phyloP scores from a whole-genome alignment of 2,888 invertebrate genomes.

The Rosalia funebris region DNA sequence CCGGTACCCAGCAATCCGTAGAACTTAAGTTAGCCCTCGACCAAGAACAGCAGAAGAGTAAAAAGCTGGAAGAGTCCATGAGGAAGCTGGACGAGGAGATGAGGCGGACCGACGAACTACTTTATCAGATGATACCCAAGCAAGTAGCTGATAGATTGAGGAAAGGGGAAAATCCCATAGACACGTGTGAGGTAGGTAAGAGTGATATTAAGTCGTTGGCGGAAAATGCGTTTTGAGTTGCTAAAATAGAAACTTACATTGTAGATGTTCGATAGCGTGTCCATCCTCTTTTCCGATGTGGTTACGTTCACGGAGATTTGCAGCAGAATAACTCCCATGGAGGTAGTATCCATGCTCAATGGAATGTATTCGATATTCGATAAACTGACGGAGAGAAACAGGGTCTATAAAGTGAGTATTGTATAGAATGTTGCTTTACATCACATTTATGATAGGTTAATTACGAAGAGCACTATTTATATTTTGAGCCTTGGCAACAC shows the following conservation, averaged over 20 bases:
- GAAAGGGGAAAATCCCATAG: conserved; percentile 94
- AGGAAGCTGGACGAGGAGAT: conserved; percentile 94
- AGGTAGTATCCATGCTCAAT: conserved; percentile 97
- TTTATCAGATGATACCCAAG: conserved; percentile 99
- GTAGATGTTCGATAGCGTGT: conserved; percentile 96
- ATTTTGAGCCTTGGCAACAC: too few species aligned
- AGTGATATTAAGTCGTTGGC: background rate
- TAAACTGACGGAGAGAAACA: conserved; percentile 89
- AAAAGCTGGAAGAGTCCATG: conserved; percentile 96
- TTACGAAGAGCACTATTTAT: too few species aligned
- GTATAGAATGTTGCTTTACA: conserved; percentile 10
- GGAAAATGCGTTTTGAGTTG: too few species aligned
- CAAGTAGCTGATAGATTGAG: conserved; percentile 94
- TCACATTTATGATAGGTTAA: background rate
- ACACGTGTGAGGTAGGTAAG: conserved; percentile 88
- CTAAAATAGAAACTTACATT: conserved; percentile 39
- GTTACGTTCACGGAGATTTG: conserved; percentile 98
- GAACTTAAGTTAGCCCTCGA: conserved; percentile 95
- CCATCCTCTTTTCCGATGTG: conserved; percentile 96
- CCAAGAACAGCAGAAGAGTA: conserved; percentile 96
- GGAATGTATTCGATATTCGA: conserved; percentile 99
- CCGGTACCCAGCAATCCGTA: conserved; percentile 96
- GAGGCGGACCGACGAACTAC: conserved; percentile 91
- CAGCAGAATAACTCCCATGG: conserved; percentile 94
- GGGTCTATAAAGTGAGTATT: conserved; percentile 88